Evolutionary conservation across 2,797 vertebrate species (phyloP).

Genomic region (Pampus argenteus): DNA sequence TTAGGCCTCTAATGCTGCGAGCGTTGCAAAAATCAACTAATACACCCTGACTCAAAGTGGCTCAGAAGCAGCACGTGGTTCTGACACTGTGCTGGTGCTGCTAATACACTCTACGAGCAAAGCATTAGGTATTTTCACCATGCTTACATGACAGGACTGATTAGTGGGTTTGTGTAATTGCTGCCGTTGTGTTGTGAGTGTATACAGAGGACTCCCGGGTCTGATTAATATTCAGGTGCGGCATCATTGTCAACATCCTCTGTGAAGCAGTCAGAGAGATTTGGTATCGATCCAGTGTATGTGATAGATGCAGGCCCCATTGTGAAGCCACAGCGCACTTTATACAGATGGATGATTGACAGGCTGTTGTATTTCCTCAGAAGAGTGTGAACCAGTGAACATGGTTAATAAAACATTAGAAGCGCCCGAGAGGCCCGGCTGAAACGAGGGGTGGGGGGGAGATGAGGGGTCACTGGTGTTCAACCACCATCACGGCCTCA

Average conservation of each 20-base stretch:
- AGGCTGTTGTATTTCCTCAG: constrained; percentile 77
- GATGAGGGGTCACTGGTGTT: constrained; percentile 75
- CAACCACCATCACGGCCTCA: constrained; percentile 66
- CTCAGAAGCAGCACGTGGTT: constrained; percentile 60
- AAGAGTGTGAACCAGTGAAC: constrained; percentile 82
- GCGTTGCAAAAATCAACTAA: constrained; percentile 39
- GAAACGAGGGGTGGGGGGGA: constrained; percentile 51
- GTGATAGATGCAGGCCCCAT: constrained; percentile 63
- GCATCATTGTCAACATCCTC: constrained; percentile 60
- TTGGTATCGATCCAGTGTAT: constrained; percentile 69
- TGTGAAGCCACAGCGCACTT: constrained; percentile 63
- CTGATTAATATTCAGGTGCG: constrained; percentile 67
- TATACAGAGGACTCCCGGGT: constrained; percentile 27
- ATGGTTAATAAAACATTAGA: constrained; percentile 87
- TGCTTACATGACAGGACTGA: constrained; percentile 82
- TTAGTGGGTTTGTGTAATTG: constrained; percentile 78
- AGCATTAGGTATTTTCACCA: constrained; percentile 84
- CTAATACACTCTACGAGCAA: constrained; percentile 71
- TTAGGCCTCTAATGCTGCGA: background rate
- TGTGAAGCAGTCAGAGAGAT: constrained; percentile 58
- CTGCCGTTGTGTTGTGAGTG: constrained; percentile 22
- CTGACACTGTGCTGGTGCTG: constrained; percentile 52
- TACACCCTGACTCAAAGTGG: constrained; percentile 51
- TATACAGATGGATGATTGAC: constrained; percentile 79
- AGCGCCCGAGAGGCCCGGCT: constrained; percentile 68